Evolutionary conservation across 1,140 invertebrate genomes (phyloP).

Genomic region (Sycophila sp.): DNA sequence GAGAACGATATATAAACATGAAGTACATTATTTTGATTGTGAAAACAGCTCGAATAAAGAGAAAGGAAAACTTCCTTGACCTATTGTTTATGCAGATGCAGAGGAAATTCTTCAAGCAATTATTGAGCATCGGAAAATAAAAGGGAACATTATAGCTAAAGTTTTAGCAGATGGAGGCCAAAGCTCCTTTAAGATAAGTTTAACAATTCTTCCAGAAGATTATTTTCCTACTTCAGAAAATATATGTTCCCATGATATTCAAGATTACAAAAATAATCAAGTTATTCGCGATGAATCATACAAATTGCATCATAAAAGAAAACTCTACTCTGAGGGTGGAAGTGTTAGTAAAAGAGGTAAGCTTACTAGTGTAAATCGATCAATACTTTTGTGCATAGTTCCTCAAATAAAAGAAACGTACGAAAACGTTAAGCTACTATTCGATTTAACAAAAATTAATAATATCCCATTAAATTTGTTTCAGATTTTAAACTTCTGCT

Average conservation of each 20-base stretch:
- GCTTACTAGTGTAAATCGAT: conserved; percentile 21
- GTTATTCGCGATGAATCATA: background rate
- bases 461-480: conserved; percentile 27
- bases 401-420: conserved; percentile 29
- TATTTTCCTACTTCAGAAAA: background rate
- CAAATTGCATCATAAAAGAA: background rate
- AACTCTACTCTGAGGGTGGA: background rate
- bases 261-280: background rate
- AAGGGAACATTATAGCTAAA: conserved; percentile 17
- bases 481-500: conserved; percentile 33
- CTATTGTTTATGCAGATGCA: conserved; percentile 20
- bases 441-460: conserved; percentile 27
- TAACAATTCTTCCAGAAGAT: conserved; percentile 23
- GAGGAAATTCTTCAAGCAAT: conserved; percentile 18
- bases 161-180: conserved; percentile 26
- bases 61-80: background rate
- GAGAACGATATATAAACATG: conserved; percentile 11
- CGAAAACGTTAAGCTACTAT: conserved; percentile 24
- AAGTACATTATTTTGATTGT: conserved; percentile 22
- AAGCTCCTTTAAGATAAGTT: conserved; percentile 30
- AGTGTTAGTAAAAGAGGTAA: background rate
- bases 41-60: background rate
- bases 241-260: background rate
- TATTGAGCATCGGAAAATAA: conserved; percentile 4
- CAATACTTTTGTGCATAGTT: conserved; percentile 26